Base-by-base conservation (phyloP, 2,888 invertebrate species). In the Cosmia pyralina region DNA sequence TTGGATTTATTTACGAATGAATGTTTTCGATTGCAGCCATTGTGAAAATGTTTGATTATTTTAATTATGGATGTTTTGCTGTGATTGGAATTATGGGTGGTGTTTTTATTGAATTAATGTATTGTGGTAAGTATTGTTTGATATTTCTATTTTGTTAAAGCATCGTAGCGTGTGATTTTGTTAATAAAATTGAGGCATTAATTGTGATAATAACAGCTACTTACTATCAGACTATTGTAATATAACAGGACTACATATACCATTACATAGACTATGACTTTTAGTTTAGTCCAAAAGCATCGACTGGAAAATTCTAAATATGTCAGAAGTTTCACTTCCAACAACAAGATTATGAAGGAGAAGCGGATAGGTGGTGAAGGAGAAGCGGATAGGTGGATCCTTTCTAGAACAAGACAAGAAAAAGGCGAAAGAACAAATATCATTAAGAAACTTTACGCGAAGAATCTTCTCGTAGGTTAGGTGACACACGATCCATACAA, bases 1-100 rank as follows among this genome's bases (percentile, higher is more conserved):
- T 87, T 86, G 69, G 77, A 74, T 83, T 87, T 85, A 75, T 85
- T 84, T 72, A 62, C 62, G 60, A 82, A 79, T 63, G 68, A 70
- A 69, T 70, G 73, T 79, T 77, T 74, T 76, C 55, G 55, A 71
- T 46, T 41, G 67, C 65, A 4, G 68, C 59, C 67, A 83, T 86
- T 87, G 85, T 86, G 48, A 28, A 70, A 75, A 55, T 83, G 52
- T 79, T 81, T 69, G 68, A 81, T 84, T 75, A 63, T 81, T 76
- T 59, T 75, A 76, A 84, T 84, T 50, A 68, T 60, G 10, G 48
- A 22, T 69, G 53, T 69, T 67, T 70, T 70, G 48, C 50, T 44
- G 63, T 55, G 44, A 80, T 81, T 68, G 64, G 53, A 59, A 69
- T 69, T 66, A 46, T 55, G 50, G 22, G 17, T 38, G 68, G 13